These are phyloP conservation scores for Anableps anableps DNA, from an alignment of 2,797 vertebrate species.

Conservation along the genomic window DNA sequence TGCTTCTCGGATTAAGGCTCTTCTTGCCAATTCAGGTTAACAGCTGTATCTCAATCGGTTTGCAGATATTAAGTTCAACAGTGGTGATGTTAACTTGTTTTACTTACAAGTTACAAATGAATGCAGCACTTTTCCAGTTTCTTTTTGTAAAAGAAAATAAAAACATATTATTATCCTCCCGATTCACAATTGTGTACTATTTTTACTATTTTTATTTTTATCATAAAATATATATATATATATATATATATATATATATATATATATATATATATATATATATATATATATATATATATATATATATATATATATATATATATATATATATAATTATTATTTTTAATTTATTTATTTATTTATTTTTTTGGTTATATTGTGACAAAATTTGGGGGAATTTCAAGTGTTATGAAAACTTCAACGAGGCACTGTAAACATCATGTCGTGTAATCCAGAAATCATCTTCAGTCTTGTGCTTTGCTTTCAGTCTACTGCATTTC, in stretches of 20 bases:
- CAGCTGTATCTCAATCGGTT: background rate
- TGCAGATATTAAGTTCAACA: background rate
- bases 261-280: no score
- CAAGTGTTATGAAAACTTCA: background rate
- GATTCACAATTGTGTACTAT: background rate
- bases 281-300: no score
- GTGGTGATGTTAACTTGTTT: background rate
- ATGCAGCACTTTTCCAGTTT: background rate
- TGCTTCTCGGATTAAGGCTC: background rate
- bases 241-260: no score
- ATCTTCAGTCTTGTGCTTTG: background rate
- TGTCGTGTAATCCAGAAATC: background rate
- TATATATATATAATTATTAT: no score
- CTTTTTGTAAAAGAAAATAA: background rate
- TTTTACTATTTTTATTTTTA: no score
- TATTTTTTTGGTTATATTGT: background rate
- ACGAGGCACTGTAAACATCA: background rate
- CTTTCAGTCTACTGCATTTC: background rate
- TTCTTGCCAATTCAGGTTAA: background rate
- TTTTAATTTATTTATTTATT: no score
- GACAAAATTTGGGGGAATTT: background rate
- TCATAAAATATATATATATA: no score
- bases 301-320: no score
- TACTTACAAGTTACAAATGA: background rate
- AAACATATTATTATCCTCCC: background rate